phyloP scores from a whole-genome alignment of 2,797 vertebrate species.

The Hipposideros larvatus region DNA sequence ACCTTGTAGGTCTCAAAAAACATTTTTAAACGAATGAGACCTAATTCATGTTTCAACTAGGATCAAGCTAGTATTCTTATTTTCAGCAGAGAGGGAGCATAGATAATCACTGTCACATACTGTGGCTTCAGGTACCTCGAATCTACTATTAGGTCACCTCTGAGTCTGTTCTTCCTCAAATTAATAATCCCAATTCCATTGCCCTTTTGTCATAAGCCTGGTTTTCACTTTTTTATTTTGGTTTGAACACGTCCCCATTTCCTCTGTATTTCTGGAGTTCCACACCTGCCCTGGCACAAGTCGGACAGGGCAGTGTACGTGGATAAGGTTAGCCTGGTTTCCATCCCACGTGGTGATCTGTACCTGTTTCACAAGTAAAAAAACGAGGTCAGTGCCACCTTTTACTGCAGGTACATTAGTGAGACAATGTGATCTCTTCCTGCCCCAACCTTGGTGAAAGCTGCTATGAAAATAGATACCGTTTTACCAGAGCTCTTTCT shows the following conservation, averaged over 20 bases:
- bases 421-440: slow-evolving; percentile 46
- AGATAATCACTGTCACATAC: not conserved
- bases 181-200: not conserved
- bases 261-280: not conserved
- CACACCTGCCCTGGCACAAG: not conserved
- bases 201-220: not conserved
- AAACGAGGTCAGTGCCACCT: slow-evolving; percentile 55
- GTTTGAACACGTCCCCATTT: not conserved
- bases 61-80: not conserved
- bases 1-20: not conserved
- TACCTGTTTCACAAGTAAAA: not conserved
- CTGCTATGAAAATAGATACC: slow-evolving; percentile 13
- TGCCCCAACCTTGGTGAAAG: slow-evolving; percentile 29
- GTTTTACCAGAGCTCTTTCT: slow-evolving; percentile 10
- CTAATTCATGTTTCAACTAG: slow-evolving; percentile 2
- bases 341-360: not conserved
- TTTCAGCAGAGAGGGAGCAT: not conserved
- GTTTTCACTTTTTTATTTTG: slow-evolving; percentile 50
- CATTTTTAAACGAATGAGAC: slow-evolving; percentile 14
- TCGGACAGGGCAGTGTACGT: not conserved
- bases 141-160: not conserved
- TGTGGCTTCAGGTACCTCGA: not conserved
- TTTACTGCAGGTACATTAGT: not conserved
- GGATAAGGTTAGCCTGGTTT: not conserved
- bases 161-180: slow-evolving; percentile 18